Conservation (phyloP, 2,113 vertebrate species). For the Melierax canorus region DNA sequence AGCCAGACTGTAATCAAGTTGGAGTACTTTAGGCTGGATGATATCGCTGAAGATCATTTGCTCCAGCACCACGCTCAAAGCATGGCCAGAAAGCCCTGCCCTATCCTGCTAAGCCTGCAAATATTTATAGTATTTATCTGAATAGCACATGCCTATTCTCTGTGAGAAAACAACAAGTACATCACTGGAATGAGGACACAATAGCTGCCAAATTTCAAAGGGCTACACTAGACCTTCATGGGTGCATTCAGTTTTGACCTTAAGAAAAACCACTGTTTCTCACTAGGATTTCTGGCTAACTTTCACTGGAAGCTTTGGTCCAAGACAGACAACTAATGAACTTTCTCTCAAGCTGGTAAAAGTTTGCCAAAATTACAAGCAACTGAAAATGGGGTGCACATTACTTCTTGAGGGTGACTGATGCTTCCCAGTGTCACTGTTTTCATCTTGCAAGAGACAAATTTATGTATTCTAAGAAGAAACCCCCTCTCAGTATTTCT, state of each 20-base stretch:
- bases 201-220: not conserved
- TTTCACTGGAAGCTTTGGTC: not conserved
- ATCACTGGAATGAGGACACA: not conserved
- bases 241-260: not conserved
- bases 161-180: not conserved
- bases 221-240: not conserved
- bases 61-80: not conserved
- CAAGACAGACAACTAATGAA: not conserved
- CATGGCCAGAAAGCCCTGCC: not conserved
- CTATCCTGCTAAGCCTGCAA: not conserved
- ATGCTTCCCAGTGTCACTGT: not conserved
- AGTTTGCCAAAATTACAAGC: not conserved
- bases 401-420: not conserved
- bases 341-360: not conserved
- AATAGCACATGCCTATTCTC: fast-evolving
- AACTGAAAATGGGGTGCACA: not conserved
- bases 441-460: not conserved
- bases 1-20: not conserved
- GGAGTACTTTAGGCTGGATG: not conserved
- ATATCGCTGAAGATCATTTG: not conserved
- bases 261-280: fast-evolving
- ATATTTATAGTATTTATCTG: not conserved
- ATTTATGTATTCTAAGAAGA: not conserved
- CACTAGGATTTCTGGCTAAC: not conserved
- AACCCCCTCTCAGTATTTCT: not conserved